These are phyloP conservation scores for Mormyrus iriodes DNA, from an alignment of 2,113 vertebrate genomes.

Conservation along the genomic window DNA sequence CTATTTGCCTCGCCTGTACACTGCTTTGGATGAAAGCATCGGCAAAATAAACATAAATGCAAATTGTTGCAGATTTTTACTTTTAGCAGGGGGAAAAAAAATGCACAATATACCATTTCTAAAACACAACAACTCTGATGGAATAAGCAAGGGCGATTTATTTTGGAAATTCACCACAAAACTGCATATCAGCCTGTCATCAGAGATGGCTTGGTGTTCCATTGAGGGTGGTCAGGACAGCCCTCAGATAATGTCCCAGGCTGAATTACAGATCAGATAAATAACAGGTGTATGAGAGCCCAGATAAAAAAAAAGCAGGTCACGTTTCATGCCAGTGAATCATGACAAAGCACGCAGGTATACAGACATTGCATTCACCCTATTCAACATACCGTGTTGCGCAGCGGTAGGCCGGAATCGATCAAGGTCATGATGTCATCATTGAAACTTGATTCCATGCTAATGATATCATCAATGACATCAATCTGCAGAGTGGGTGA, in stretches of 20 bases:
- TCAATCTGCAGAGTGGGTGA: slow-evolving; percentile 60
- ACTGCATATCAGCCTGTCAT: neutral
- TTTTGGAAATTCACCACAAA: neutral
- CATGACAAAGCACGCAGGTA: neutral
- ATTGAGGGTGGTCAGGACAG: neutral
- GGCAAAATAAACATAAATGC: neutral
- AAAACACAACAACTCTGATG: neutral
- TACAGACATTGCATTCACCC: neutral
- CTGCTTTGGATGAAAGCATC: neutral
- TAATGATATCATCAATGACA: slow-evolving; percentile 83
- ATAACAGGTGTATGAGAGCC: neutral
- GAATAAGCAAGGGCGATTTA: neutral
- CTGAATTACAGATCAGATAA: neutral
- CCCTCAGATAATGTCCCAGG: neutral
- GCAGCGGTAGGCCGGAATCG: slow-evolving; percentile 66
- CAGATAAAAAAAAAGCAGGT: neutral
- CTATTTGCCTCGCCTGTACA: neutral
- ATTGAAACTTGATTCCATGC: slow-evolving; percentile 80
- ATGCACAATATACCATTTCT: neutral
- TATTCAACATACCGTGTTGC: slow-evolving; percentile 65
- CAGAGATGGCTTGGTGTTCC: neutral
- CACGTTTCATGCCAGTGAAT: neutral
- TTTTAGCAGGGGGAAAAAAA: neutral
- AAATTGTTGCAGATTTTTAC: neutral
- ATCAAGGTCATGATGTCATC: slow-evolving; percentile 74